Conservation (phyloP, 1,140 invertebrate species). For the Drosophila tristis region DNA sequence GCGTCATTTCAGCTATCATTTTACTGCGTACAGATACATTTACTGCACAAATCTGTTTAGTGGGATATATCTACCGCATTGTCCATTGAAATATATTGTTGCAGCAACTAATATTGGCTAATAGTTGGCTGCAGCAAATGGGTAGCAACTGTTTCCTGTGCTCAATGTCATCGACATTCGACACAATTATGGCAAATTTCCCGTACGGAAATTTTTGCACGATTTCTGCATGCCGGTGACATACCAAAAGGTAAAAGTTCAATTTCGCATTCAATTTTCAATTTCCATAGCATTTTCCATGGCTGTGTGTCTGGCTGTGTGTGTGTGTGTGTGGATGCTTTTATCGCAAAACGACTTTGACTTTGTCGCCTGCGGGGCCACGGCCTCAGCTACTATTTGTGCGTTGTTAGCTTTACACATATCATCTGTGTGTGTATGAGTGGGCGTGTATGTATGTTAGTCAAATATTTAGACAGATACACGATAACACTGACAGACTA, state of each 20-base stretch:
- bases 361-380: constrained; percentile 39
- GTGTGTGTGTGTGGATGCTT: constrained; percentile 30
- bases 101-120: background rate
- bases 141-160: constrained; percentile 67
- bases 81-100: too few relatives aligned
- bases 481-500: constrained; percentile 59
- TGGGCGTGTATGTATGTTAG: constrained; percentile 16
- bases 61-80: too few relatives aligned
- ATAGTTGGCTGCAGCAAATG: constrained; percentile 16
- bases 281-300: constrained; percentile 55
- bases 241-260: constrained; percentile 64
- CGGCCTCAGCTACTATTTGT: too few relatives aligned
- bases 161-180: constrained; percentile 72
- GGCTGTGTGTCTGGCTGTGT: background rate
- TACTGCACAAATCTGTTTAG: too few relatives aligned
- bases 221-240: constrained; percentile 10
- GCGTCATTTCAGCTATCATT: too few relatives aligned
- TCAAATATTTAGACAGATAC: constrained; percentile 52
- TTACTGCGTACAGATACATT: too few relatives aligned
- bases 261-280: constrained; percentile 79
- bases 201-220: constrained; percentile 58
- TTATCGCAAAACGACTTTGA: constrained; percentile 66
- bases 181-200: constrained; percentile 77
- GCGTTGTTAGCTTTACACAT: too few relatives aligned
- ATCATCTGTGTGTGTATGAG: background rate